Conservation (phyloP, 35 echinoderm and acorn worm species). For the Anneissia japonica region DNA sequence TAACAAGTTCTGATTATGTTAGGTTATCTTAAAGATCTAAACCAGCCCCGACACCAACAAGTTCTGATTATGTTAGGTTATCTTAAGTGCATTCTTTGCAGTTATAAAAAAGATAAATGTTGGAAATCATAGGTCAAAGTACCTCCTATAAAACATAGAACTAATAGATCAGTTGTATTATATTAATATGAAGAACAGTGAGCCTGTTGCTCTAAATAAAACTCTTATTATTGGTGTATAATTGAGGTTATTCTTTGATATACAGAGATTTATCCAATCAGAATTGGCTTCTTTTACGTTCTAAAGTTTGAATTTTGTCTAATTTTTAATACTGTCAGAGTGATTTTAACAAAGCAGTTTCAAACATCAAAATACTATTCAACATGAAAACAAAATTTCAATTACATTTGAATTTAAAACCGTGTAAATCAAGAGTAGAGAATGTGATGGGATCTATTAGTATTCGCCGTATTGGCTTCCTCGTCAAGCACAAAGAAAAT, state of each 20-base stretch:
- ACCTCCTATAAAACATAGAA: background rate
- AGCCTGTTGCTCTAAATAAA: too few relatives aligned
- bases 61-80: background rate
- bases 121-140: background rate
- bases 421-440: background rate
- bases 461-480: background rate
- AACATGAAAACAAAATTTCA: background rate
- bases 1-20: background rate
- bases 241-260: too few relatives aligned
- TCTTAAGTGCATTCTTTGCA: too few relatives aligned
- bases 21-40: background rate
- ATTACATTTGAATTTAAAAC: background rate
- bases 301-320: too few relatives aligned
- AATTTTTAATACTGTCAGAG: too few relatives aligned
- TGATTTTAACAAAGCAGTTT: too few relatives aligned
- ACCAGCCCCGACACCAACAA: background rate
- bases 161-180: too few relatives aligned
- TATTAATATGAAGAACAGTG: too few relatives aligned
- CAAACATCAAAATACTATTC: too few relatives aligned
- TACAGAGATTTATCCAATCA: too few relatives aligned
- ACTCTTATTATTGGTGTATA: too few relatives aligned
- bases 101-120: background rate
- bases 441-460: background rate
- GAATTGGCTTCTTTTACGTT: too few relatives aligned
- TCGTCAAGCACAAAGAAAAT: background rate